Evolutionary conservation across 2,113 vertebrate species (phyloP), one percentile per base, ranked within the genome.

Genomic region (human (Homo sapiens)): DNA sequence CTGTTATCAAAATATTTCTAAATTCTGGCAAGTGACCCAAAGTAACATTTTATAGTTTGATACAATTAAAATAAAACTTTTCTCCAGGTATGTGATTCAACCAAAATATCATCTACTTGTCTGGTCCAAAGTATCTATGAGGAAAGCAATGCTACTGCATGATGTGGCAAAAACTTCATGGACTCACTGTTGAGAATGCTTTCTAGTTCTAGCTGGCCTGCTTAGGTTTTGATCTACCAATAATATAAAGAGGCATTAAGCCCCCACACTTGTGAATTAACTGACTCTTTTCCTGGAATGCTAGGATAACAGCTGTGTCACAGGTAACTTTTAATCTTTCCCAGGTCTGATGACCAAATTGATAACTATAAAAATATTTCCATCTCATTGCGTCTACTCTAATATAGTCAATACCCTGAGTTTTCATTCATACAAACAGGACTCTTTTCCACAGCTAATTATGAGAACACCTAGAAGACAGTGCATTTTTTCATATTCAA

Each of bases 1-100:
- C 52, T 25, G 79, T n/a, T 93, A 40, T 87, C 27, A 89, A 93
- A 92, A 87, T 89, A 93, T 68, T 93, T 97, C 35, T 75, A 93
- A 92, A 81, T 57, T 94, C 5, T 83, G 48, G 52, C 30, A 89
- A 95, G 70, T 57, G 38, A 96, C 7, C 86, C 78, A 86, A 85
- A 91, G 40, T 76, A 84, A 68, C 13, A 89, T 88, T 75, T 93
- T 96, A 68, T 17, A 68, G 66, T 32, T n/a, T 68, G 32, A 68
- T 35, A n/a, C 6, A 68, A 93, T 68, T 83, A 91, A 83, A 96
- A 93, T 23, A 17, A 90, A 95, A 78, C 32, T 86, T 78, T 93
- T 50, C 66, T 78, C 61, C 23, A 72, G 16, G 27, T 89, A 75
- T 70, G n/a, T 72, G 48, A 10, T 89, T 96, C 48, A 90, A 81